Percentiles rank a stretch among this genome's conserved stretches.
These are phyloP conservation scores for Lepus townsendii DNA, from an alignment of 2,797 vertebrate species.

Conservation along the genomic window DNA sequence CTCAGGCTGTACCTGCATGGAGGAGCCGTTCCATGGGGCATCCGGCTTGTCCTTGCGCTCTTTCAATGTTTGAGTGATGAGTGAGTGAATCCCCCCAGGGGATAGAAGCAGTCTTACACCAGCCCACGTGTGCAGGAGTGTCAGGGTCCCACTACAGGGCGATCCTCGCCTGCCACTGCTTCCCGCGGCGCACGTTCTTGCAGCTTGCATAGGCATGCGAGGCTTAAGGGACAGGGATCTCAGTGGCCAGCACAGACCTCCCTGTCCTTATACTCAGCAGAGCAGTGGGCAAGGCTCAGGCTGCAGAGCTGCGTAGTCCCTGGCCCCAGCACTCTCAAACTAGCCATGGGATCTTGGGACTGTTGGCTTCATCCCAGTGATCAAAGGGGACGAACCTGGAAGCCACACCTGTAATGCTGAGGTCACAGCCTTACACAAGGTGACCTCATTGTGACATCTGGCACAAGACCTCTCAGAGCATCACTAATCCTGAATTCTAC, in stretches of 20 bases:
- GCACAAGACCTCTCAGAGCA: background rate
- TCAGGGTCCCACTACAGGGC: too few relatives aligned
- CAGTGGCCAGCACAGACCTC: background rate
- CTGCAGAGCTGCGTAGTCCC: background rate
- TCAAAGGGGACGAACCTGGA: background rate
- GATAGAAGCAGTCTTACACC: background rate
- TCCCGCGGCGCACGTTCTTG: background rate
- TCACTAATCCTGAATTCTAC: background rate
- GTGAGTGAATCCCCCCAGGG: background rate
- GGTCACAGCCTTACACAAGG: too few relatives aligned
- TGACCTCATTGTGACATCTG: background rate
- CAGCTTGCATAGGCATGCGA: background rate
- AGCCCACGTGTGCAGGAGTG: too few relatives aligned
- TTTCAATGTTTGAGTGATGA: background rate
- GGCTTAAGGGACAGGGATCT: background rate
- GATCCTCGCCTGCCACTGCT: background rate
- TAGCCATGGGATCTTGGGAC: background rate
- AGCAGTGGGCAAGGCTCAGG: background rate
- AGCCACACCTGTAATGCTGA: background rate
- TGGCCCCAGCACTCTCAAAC: accelerated
- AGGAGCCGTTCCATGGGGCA: background rate
- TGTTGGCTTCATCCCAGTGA: background rate
- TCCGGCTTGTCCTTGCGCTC: accelerated
- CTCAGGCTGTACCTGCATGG: background rate
- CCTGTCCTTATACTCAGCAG: background rate